Base-by-base conservation (phyloP, 2,888 invertebrate species). In the Aricia artaxerxes region DNA sequence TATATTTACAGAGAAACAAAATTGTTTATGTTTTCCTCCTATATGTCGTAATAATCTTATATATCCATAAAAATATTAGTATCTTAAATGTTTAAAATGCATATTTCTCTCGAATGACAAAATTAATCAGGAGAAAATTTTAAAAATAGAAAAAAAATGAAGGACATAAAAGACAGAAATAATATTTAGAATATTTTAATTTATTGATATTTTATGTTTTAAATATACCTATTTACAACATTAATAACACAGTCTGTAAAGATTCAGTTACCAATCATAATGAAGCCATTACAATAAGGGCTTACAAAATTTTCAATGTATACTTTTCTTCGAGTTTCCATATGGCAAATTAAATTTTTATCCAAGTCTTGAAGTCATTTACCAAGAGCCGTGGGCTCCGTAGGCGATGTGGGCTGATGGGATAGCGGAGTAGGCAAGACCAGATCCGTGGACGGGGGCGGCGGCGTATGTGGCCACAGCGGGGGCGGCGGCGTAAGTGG, bases 371-470 rank as follows among this genome's bases (percentile, higher is more conserved):
- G 6, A 38, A 73, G 61, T 81, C 80, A 88, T 90, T 89, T 95
- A 96, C 95, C 95, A 96, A 84, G 93, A 95, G 84, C 96, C 96
- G 83, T 95, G 94, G 81, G 95, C 96, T 85, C 95, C 94, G 94
- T 96, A 96, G 82, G 95, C 91, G 85, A 95, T 49, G 5, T 24
- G 78, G 60, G 38, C 78, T 38, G 57, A 78, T 13, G 72, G 78
- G 61, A 96, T 95, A 83, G 95, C 95, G 83, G 95, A 95, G 78
- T 75, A 75, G 31, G 75, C 75, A 13, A 95, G 95, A 81, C 96
- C 95, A 75, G 94, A 94, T 91, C 95, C 60, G 24, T 60, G 57
- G 24, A 78, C 73, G 5, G 79, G 80, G 73, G 82, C 81, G 64
- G 84, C 82, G 16, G 73, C 73, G 73, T 73, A 73, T 73, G 86